Conservation (phyloP, 1,140 invertebrate genomes). For the Aethina tumida region DNA sequence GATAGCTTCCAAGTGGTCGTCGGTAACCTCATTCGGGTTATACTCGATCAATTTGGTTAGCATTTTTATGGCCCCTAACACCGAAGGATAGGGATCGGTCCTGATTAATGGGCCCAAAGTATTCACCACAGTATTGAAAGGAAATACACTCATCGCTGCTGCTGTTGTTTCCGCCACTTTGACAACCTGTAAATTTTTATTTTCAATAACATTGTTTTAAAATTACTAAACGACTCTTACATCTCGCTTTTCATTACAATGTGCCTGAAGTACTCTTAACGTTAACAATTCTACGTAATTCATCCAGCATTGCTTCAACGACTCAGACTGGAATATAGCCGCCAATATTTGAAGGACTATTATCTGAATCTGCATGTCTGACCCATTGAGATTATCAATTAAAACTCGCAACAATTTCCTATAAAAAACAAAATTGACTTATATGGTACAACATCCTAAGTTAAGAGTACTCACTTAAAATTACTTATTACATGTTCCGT, state of each 20-base stretch:
- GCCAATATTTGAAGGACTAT: constrained; percentile 66
- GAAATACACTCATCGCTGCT: constrained; percentile 33
- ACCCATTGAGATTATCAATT: constrained; percentile 59
- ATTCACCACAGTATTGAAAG: constrained; percentile 34
- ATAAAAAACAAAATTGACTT: constrained; percentile 23
- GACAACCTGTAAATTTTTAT: constrained; percentile 28
- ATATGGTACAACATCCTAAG: constrained; percentile 11
- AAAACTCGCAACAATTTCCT: constrained; percentile 64
- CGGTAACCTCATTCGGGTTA: constrained; percentile 54
- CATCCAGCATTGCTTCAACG: constrained; percentile 66
- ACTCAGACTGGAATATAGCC: constrained; percentile 67
- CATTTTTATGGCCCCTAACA: constrained; percentile 88
- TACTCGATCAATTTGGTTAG: constrained; percentile 75
- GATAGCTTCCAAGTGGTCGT: constrained; percentile 63
- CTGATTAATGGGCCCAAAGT: constrained; percentile 68
- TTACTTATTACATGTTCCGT: constrained; percentile 41
- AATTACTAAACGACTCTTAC: constrained; percentile 41
- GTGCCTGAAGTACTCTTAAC: constrained; percentile 75
- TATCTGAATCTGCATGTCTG: constrained; percentile 56
- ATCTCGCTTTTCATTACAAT: constrained; percentile 67
- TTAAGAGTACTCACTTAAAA: constrained; percentile 40
- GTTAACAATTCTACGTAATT: constrained; percentile 83
- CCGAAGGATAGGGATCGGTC: constrained; percentile 74
- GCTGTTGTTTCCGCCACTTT: constrained; percentile 32
- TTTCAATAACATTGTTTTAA: no score